Base-by-base conservation (phyloP, 1,140 invertebrate genomes). In the Heliconius hewitsoni region DNA sequence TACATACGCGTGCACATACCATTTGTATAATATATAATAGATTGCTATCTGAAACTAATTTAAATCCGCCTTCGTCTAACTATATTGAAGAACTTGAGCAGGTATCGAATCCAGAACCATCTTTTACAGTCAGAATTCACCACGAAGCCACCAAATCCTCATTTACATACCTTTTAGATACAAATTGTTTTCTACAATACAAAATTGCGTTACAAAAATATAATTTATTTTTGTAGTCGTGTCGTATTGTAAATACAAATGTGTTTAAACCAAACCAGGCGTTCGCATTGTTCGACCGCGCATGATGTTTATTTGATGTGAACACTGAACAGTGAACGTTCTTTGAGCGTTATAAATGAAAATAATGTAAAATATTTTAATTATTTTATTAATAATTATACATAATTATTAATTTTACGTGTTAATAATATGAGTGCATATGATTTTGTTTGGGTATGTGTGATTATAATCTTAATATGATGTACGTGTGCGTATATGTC, bases 241-340 rank as follows among this genome's bases (percentile, higher is more conserved):
- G 60, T 66, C 2, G 23, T 66, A 66, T 66, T 66, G 60, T 66
- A 66, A 66, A 66, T 66, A 66, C 60, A 16, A 66, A 66, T 66
- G 55, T 57, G 60, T 66, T 66, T 66, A 66, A 66, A 66, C 9
- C 23, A 66, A 66, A 66, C 60, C 60, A 66, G n/a, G 23, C 60
- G 11, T 5, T 27, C 60, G 8, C 11, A 9, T 30, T 27, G 27
- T 66, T 13, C 60, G 60, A 66, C 23, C 60, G 23, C 60, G 60
- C 60, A 3, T 66, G 23, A 66, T 27, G 60, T 66, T 66, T 66
- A 66, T 66, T 66, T 66, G 60, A 27, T 19, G 72, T 73, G 72
- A 73, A 37, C 30, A 57, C 8, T 23, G 16, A 5, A 19, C 18
- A 52, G 50, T 19, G 50, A 52, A 52, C 16, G 16, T 42, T 42